phyloP scores from a whole-genome alignment of 2,888 invertebrate genomes.

The Drosophila falleni region DNA sequence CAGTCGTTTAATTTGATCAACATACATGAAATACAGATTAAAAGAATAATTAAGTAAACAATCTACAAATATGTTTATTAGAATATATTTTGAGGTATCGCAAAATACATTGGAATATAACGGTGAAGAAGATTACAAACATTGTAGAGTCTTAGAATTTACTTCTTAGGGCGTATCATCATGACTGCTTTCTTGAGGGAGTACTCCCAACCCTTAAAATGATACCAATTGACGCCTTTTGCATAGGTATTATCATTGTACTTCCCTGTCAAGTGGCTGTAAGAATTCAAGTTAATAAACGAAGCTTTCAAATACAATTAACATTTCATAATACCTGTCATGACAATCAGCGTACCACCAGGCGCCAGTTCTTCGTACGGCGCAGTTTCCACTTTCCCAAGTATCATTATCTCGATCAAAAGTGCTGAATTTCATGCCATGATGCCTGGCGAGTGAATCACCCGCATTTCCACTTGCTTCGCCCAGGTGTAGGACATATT shows the following conservation, averaged over 20 bases:
- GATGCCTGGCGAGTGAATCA: not conserved
- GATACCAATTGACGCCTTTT: constrained; percentile 2
- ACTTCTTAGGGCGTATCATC: constrained; percentile 16
- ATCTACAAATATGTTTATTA: too few species aligned
- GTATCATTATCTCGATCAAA: constrained; percentile 3
- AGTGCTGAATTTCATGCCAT: not conserved
- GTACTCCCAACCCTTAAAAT: not conserved
- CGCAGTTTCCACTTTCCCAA: not conserved
- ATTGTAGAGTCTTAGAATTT: not conserved
- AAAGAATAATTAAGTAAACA: too few species aligned
- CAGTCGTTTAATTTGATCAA: not conserved
- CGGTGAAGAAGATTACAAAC: not conserved
- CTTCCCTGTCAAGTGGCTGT: constrained; percentile 4
- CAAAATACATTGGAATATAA: too few species aligned
- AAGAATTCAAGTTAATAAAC: not conserved
- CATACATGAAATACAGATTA: too few species aligned
- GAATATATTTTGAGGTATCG: too few species aligned
- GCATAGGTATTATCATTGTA: not conserved
- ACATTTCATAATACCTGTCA: not conserved
- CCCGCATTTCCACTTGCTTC: constrained; percentile 4
- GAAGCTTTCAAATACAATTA: not conserved
- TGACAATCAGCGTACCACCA: not conserved
- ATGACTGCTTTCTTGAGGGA: constrained; percentile 5
- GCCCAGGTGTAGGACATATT: not conserved
- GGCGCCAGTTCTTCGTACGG: not conserved